Evolutionary conservation across 2,888 invertebrate species (phyloP), one percentile per base, ranked within the genome.

Genomic region (Leptinotarsa juncta): DNA sequence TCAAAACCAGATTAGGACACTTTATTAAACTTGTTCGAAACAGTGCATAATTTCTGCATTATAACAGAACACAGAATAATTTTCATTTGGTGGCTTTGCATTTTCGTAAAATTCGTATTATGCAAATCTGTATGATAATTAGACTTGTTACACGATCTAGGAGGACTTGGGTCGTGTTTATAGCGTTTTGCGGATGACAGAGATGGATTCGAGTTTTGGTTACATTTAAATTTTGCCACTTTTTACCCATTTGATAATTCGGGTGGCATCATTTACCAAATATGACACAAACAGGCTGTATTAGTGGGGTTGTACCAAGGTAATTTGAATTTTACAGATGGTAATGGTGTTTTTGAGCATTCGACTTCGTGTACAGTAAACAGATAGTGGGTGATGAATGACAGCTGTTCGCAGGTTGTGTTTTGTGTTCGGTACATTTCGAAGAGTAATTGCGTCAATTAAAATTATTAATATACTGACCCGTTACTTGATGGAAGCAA

Each of bases 81-180:
- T 78, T 78, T 78, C 76, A 73, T 78, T 78, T 67, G 77, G 72
- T 57, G 73, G 72, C 74, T 73, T 68, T 73, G 78, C 78, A 77
- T 74, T 79, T 79, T 79, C 77, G 78, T 81, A 80, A 82, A 81
- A 81, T 81, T 80, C 81, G 79, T 82, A 83, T 83, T 84, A 85
- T 85, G 85, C 85, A 84, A 84, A 85, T 85, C 50, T 74, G 77
- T 85, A 85, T 85, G 85, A 84, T 85, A 85, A 85, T 85, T 85
- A 84, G 83, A 78, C 79, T 79, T 81, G 82, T 84, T 82, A 85
- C 85, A 85, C 82, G 84, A 76, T 81, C 82, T 82, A 83, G 83
- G 83, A 83, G 83, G 83, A 83, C 82, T 81, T 77, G 76, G 76
- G 79, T 78, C 76, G 78, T 81, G 82, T 82, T 80, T 72, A 73